Evolutionary conservation across 92 coral and sea anemone genomes (phyloP), one percentile per base, ranked within the genome.

Genomic region (Blastomussa wellsi): DNA sequence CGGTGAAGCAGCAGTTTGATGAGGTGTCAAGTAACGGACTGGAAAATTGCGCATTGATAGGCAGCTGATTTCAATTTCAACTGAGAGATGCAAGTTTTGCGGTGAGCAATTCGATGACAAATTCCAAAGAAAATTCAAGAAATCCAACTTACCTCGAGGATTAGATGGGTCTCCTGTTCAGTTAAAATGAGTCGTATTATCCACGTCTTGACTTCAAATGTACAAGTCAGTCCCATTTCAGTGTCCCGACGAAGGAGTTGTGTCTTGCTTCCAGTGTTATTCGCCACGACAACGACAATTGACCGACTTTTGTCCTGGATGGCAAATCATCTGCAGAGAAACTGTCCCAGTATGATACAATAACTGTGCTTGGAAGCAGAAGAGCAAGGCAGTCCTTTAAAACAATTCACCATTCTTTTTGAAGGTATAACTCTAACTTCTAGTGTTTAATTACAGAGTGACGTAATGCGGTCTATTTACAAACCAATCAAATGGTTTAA

Each of bases 401-500:
- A 32, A 77, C 69, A 53, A 70, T 70, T 36, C n/a, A 11, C 69
- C 81, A 37, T 74, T 10, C 57, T 41, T 22, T 29, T 37, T 44
- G 24, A 52, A 76, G 37, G 41, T 11, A 26, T 51, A 14, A 16
- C 19, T 8, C 77, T 26, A 15, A 22, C 66, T 28, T 77, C 48
- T 22, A 0, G 66, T 19, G 68, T 55, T 36, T 24, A 19, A 72
- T 72, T 75, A 78, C 69, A 78, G 66, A 24, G 76, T 78, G 69
- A 78, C 82, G 71, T 78, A 78, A 78, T 57, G 70, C 1, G 35
- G 31, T 36, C 49, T 33, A 1, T 57, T 55, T 32, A 35, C 51
- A 78, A 57, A 26, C 81, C 82, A 78, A 59, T 78, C 69, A 78
- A 55, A 35, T 76, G 35, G 2, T 53, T 0, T 53, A 19, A n/a